Conservation (phyloP, 2,797 vertebrate species). For the Garrulus glandarius region DNA sequence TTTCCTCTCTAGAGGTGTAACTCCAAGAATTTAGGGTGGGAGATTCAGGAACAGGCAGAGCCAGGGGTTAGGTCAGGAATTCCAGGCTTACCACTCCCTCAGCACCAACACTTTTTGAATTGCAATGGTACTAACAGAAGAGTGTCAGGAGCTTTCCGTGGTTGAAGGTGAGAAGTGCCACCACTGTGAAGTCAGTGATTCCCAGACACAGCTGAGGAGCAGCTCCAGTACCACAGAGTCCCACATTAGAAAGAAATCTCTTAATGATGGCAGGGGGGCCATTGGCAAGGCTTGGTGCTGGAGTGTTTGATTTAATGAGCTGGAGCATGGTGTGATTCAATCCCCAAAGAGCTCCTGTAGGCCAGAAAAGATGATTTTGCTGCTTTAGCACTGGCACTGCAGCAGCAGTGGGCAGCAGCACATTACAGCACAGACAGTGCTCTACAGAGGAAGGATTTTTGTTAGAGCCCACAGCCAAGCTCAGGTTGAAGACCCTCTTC, state of each 20-base stretch:
- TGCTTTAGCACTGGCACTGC: neutral
- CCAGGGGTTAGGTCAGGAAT: neutral
- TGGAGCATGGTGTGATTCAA: neutral
- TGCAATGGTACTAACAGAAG: neutral
- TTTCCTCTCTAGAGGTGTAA: neutral
- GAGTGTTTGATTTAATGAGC: neutral
- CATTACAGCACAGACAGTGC: rapidly evolving
- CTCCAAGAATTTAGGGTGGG: neutral
- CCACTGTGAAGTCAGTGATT: neutral
- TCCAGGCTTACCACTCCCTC: neutral
- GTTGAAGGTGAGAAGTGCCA: neutral
- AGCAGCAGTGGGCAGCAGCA: neutral
- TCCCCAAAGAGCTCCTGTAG: neutral
- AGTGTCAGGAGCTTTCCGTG: neutral
- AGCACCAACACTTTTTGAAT: neutral
- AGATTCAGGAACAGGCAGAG: neutral
- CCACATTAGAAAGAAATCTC: neutral
- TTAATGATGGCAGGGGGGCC: neutral
- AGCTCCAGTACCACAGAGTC: neutral
- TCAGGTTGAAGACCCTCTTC: neutral
- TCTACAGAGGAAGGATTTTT: neutral
- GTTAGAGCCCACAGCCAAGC: neutral
- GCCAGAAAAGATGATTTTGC: neutral
- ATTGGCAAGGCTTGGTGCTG: neutral
- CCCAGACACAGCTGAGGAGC: neutral